phyloP scores from a whole-genome alignment of 2,113 vertebrate species.

The Neogale vison region DNA sequence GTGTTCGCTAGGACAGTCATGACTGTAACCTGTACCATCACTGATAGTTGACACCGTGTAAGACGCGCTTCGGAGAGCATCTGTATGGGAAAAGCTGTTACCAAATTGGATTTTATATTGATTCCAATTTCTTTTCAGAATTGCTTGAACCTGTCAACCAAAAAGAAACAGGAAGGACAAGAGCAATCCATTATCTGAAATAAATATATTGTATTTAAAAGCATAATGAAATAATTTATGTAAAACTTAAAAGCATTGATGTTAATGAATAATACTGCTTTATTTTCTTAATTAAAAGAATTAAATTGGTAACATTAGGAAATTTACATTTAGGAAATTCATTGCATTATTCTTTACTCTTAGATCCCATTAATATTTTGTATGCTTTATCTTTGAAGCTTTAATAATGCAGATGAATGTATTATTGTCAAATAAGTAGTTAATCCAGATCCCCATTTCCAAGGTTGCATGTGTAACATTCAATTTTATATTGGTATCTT shows the following conservation, averaged over 20 bases:
- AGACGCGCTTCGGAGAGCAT: slow-evolving; percentile 93
- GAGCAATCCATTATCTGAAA: fast-evolving
- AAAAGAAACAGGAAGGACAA: not conserved
- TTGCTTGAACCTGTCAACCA: slow-evolving; percentile 91
- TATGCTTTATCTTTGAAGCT: not conserved
- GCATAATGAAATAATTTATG: not conserved
- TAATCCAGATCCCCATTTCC: not conserved
- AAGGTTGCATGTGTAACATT: not conserved
- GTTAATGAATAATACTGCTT: not conserved
- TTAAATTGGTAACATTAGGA: not conserved
- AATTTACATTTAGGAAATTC: not conserved
- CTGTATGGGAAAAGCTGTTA: slow-evolving; percentile 91
- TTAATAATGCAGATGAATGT: not conserved
- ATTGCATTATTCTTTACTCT: not conserved
- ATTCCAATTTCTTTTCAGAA: slow-evolving; percentile 95
- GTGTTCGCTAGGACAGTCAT: slow-evolving; percentile 91
- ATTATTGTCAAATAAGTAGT: not conserved
- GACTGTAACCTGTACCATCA: slow-evolving; percentile 91
- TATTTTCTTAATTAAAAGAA: not conserved
- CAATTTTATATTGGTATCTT: not conserved
- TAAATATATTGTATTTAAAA: not conserved
- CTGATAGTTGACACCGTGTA: slow-evolving; percentile 96
- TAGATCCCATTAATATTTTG: not conserved
- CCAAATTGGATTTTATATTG: slow-evolving; percentile 96
- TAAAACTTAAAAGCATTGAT: not conserved